A percentile compares a stretch with the other conserved stretches of the same genome.
phyloP scores from a whole-genome alignment of 2,113 vertebrate species.

The Sinocyclocheilus maitianheensis region DNA sequence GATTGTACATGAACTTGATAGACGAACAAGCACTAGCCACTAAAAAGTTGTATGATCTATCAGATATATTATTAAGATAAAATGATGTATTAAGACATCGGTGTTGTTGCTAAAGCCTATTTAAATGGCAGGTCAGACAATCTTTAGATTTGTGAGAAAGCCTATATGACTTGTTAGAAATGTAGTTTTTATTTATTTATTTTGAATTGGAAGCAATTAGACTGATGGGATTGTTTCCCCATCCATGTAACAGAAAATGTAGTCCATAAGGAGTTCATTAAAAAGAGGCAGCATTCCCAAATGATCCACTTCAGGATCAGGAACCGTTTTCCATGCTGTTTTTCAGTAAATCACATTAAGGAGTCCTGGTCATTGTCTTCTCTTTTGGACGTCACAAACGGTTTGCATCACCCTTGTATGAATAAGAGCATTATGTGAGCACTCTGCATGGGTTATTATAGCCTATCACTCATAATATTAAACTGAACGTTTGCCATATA shows the following conservation, averaged over 20 bases:
- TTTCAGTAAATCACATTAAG: background rate
- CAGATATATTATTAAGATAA: background rate
- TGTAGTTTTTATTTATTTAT: background rate
- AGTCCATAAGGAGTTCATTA: background rate
- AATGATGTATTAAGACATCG: background rate
- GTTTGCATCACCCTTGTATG: constrained; percentile 23
- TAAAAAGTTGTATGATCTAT: background rate
- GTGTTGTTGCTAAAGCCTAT: too few species aligned
- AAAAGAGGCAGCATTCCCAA: background rate
- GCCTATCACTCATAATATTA: constrained; percentile 4
- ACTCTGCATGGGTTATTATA: background rate
- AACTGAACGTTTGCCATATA: constrained; percentile 7
- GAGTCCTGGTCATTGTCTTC: constrained; percentile 9
- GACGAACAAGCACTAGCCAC: background rate
- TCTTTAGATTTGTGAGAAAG: background rate
- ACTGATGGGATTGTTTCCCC: background rate
- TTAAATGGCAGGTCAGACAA: background rate
- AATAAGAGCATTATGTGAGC: constrained; percentile 16
- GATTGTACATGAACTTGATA: background rate
- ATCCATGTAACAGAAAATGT: background rate
- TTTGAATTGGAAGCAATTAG: background rate
- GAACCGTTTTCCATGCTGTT: background rate
- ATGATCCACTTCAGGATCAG: background rate
- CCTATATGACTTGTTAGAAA: background rate
- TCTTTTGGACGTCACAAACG: constrained; percentile 6